Evolutionary conservation across 2,888 invertebrate species (phyloP).

Genomic region (Fabriciana adippe): DNA sequence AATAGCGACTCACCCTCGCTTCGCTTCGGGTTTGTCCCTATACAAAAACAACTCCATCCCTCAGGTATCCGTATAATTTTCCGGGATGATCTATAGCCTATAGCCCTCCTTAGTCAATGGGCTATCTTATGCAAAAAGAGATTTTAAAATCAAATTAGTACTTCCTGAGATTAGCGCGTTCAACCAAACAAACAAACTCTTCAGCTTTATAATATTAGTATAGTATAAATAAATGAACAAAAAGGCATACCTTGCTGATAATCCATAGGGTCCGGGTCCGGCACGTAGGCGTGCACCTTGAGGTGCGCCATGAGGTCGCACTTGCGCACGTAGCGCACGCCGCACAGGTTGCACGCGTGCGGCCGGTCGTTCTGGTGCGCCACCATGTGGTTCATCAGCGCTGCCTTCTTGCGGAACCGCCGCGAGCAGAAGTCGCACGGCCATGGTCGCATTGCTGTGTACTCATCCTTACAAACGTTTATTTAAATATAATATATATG

Average conservation of each 20-base stretch:
- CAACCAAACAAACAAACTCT: too few relatives aligned
- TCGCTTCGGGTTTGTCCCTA: too few relatives aligned
- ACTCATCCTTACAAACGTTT: slow-evolving; percentile 78
- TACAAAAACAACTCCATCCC: too few relatives aligned
- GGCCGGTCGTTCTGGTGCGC: slow-evolving; percentile 92
- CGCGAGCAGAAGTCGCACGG: slow-evolving; percentile 94
- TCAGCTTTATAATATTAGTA: too few relatives aligned
- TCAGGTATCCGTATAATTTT: too few relatives aligned
- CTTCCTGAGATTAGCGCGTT: too few relatives aligned
- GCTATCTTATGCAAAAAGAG: too few relatives aligned
- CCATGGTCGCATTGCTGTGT: slow-evolving; percentile 89
- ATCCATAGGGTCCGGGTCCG: slow-evolving; percentile 82
- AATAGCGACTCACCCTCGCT: too few relatives aligned
- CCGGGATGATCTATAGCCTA: too few relatives aligned
- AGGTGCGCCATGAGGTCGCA: slow-evolving; percentile 92
- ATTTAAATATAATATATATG: too few relatives aligned
- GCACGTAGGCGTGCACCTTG: slow-evolving; percentile 90
- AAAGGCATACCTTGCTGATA: slow-evolving; percentile 58
- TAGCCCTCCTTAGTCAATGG: too few relatives aligned
- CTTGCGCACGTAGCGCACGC: slow-evolving; percentile 89
- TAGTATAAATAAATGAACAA: slow-evolving; percentile 35
- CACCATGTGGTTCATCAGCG: slow-evolving; percentile 93
- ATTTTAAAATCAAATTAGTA: too few relatives aligned
- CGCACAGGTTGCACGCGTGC: slow-evolving; percentile 91
- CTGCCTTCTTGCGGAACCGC: slow-evolving; percentile 91